Conservation (phyloP, 2,888 invertebrate species). For the Drosophila falleni region DNA sequence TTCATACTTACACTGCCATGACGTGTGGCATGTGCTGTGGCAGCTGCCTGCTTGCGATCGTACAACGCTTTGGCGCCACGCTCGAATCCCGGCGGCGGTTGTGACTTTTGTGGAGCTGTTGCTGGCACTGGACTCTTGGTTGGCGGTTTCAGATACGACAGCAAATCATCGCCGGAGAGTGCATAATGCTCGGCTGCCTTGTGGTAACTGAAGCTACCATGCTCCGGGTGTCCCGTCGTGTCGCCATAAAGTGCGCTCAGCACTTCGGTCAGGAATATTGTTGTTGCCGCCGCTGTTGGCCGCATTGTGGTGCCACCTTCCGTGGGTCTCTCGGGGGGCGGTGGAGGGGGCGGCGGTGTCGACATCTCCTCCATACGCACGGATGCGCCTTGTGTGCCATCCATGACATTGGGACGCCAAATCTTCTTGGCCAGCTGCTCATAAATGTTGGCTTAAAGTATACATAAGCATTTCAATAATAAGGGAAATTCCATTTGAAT, state of each 20-base stretch:
- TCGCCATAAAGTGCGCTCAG: constrained; percentile 74
- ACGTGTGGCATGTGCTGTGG: constrained; percentile 13
- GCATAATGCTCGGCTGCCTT: constrained; percentile 83
- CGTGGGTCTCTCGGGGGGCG: background rate
- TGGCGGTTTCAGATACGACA: background rate
- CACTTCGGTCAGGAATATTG: constrained; percentile 66
- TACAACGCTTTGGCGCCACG: constrained; percentile 43
- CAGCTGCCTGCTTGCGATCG: constrained; percentile 36
- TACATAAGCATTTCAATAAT: too few species aligned
- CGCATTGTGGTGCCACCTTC: background rate
- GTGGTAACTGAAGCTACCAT: constrained; percentile 70
- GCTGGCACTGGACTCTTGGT: background rate
- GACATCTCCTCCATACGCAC: constrained; percentile 8
- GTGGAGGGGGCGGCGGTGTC: background rate
- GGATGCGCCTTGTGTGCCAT: constrained; percentile 15
- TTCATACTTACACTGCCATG: constrained; percentile 39
- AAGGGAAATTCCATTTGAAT: too few species aligned
- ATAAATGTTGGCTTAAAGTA: constrained; percentile 36
- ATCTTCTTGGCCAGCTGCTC: constrained; percentile 54
- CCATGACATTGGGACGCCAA: constrained; percentile 50
- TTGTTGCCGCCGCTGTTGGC: background rate
- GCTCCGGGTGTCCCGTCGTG: constrained; percentile 68
- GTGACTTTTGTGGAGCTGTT: constrained; percentile 1
- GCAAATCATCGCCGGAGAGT: constrained; percentile 68
- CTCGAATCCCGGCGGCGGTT: constrained; percentile 53